phyloP scores from a whole-genome alignment of 2,888 invertebrate species.

The Ectropis crepuscularia region DNA sequence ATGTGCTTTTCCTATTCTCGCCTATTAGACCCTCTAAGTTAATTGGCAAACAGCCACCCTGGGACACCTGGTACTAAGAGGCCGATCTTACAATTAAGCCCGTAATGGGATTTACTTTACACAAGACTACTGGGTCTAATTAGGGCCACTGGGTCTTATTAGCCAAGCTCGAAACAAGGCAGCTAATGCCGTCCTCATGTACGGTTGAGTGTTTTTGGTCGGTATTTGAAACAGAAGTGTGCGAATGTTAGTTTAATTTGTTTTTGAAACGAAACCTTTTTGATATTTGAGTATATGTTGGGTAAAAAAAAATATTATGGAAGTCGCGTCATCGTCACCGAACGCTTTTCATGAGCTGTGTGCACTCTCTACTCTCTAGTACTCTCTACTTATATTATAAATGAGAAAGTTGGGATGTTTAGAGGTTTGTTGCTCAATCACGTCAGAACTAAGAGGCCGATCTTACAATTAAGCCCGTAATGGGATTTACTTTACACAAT shows the following conservation, averaged over 20 bases:
- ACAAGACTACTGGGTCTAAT: conserved; percentile 20
- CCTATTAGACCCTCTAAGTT: conserved; percentile 9
- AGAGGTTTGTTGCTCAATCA: no score
- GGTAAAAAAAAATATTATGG: no score
- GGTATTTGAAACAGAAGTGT: neutral
- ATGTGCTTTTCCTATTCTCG: neutral
- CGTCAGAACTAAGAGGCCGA: conserved; percentile 17
- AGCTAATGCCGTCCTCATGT: conserved; percentile 24
- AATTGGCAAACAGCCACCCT: conserved; percentile 17
- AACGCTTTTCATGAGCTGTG: no score
- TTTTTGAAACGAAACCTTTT: no score
- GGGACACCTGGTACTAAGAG: conserved; percentile 23
- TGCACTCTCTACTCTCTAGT: no score
- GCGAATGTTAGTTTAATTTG: neutral
- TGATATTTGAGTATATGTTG: no score
- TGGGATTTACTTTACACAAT: conserved; percentile 18
- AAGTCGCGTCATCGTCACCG: no score
- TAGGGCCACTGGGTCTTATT: conserved; percentile 26
- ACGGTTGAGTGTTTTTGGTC: conserved; percentile 14
- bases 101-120: conserved; percentile 21
- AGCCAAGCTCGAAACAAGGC: conserved; percentile 10
- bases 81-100: conserved; percentile 21
- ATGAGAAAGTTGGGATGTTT: no score
- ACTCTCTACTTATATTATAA: no score
- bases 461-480: conserved; percentile 25